Evolutionary conservation across 2,113 vertebrate genomes (phyloP), one percentile per base, ranked within the genome.

Genomic region (Micromys minutus): DNA sequence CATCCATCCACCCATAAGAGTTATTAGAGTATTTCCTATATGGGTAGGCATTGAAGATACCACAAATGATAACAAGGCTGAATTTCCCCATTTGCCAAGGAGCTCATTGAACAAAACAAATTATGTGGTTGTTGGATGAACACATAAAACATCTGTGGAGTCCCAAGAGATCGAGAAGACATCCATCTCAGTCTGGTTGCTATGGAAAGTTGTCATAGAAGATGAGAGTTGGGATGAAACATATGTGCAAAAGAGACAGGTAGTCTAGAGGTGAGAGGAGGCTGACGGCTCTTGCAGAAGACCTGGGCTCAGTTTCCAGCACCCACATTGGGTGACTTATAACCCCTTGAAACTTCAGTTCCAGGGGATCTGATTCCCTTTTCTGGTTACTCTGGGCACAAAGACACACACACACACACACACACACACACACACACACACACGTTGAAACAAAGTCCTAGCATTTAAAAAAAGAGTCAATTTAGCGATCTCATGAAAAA

Each of bases 1-100:
- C 52, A 55, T 55, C 11, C 65, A 52, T 52, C 50, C 50, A 52
- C 19, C 57, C 57, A 59, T 59, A 11, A 36, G 45, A 71, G 76
- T 85, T 79, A 59, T 77, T 83, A 90, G 69, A 87, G 1, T 77
- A n/a, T 90, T 94, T 95, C 67, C 52, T 59, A 2, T 69, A 31
- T 90, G 31, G 26, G 24, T 39, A 77, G 61, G 26, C 31, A 47
- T 24, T 4, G 4, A 93, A 45, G 42, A 71, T 63, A 80, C 42
- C 31, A 79, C 24, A 84, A 55, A 84, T 71, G 55, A 88, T 83
- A 91, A 77, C 15, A 87, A 95, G 61, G 36, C 50, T 77, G 76
- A 61, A 86, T 55, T 22, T 16, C 47, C 85, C 87, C n/a, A n/a
- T n/a, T 93, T 36, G 10, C 52, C 42, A 90, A 86, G 76, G 47